Base-by-base conservation (phyloP, 23 tunicate species). In the Ciona savignyi region DNA sequence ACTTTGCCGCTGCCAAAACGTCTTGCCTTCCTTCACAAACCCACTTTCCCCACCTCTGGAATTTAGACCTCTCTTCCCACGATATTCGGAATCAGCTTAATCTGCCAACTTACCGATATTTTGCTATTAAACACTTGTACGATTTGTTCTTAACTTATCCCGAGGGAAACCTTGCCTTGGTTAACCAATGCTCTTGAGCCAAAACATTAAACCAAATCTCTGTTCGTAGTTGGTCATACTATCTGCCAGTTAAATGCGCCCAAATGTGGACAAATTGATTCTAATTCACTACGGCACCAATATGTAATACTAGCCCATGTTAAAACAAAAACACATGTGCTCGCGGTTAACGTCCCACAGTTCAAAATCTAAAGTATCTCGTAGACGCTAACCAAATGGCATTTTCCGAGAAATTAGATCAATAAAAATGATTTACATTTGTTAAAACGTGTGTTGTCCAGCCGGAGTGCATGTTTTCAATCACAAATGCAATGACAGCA, bases 21-120 rank as follows among this genome's bases (percentile, higher is more conserved):
- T 42, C 56, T 42, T 6, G 56, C 15, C 56, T 42, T 42, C n/a
- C 56, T 42, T 42, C 56, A 15, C 15, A 6, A 6, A 42, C 56
- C 56, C 56, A 42, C 56, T 42, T 42, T 42, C 56, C 56, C 56
- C 56, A 42, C 56, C 11, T 42, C 56, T 42, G 56, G 56, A 42
- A 42, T 42, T 42, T 42, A 42, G 56, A 42, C 11, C 56, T 42
- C 56, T 6, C 11, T 42, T 42, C 56, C 56, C 56, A 42, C 56
- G 56, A 42, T 15, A 42, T 6, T 9, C 9, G 56, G 56, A 42
- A 42, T 6, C 9, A 6, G 56, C 56, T 15, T 42, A 42, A 42
- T 42, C 56, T 42, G 56, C 56, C 56, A 42, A 42, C 56, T 42
- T 42, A 9, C 15, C 56, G 15, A 42, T 42, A 42, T 15, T 42